phyloP scores from a whole-genome alignment of 2,888 invertebrate genomes.

The Stenodema calcarata region DNA sequence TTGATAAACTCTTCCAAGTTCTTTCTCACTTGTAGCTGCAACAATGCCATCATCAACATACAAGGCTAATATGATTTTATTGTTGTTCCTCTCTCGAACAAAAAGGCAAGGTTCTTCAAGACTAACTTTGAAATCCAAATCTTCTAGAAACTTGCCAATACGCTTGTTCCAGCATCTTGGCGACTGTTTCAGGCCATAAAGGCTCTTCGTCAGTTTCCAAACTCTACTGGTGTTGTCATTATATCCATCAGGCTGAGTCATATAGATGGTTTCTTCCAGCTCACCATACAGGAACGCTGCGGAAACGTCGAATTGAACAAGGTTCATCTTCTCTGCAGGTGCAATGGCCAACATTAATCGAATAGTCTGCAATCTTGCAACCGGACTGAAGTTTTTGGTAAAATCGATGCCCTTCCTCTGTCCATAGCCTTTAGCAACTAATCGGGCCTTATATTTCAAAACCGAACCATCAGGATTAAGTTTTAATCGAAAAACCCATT shows the following conservation, averaged over 20 bases:
- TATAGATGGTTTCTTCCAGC: constrained; percentile 4
- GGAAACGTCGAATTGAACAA: background rate
- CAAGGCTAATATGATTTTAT: constrained; percentile 14
- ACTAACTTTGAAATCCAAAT: background rate
- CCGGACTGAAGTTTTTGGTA: background rate
- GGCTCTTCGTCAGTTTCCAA: background rate
- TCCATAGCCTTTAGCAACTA: too few relatives aligned
- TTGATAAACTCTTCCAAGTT: background rate
- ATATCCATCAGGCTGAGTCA: constrained; percentile 19
- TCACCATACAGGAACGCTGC: too few relatives aligned
- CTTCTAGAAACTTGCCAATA: background rate
- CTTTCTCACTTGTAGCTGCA: background rate
- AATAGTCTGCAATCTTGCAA: constrained; percentile 4
- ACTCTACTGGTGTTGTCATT: constrained; percentile 5
- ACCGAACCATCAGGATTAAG: constrained; percentile 46
- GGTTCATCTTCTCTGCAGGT: background rate
- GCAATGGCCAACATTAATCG: background rate
- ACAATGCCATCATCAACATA: constrained; percentile 38
- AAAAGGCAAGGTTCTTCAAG: background rate
- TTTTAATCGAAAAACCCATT: constrained; percentile 34
- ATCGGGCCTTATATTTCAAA: too few relatives aligned
- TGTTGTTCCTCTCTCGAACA: background rate
- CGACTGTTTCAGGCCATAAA: too few relatives aligned
- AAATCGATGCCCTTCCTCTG: background rate
- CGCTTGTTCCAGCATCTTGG: constrained; percentile 9